phyloP scores from a whole-genome alignment of 2,797 vertebrate species.

The Cephalopachus bancanus region DNA sequence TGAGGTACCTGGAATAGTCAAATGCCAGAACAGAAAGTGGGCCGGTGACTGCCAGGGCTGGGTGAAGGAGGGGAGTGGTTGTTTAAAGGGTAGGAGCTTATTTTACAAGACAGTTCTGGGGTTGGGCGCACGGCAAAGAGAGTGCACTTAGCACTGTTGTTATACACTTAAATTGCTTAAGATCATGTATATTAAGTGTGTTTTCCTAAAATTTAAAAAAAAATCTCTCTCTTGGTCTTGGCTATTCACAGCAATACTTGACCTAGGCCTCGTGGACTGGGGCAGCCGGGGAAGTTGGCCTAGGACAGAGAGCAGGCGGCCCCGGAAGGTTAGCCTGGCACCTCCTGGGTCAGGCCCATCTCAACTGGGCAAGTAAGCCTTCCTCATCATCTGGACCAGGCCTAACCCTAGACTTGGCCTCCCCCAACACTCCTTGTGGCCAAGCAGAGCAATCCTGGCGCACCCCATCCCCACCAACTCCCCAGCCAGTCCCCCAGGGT shows the following conservation, averaged over 20 bases:
- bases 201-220: constrained; percentile 9
- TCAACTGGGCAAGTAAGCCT: constrained; percentile 12
- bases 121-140: not conserved
- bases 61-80: not conserved
- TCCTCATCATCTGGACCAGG: constrained; percentile 26
- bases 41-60: not conserved
- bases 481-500: not conserved
- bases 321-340: not conserved
- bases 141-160: not conserved
- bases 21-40: not conserved
- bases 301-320: not conserved
- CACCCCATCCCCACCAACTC: not conserved
- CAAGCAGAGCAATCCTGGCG: not conserved
- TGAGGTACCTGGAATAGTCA: not conserved
- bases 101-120: not conserved
- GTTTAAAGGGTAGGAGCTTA: not conserved
- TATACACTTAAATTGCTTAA: not conserved
- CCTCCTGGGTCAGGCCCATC: not conserved
- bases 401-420: not conserved
- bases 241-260: not conserved
- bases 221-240: not conserved
- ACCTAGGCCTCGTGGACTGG: no score
- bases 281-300: not conserved
- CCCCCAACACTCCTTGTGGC: not conserved
- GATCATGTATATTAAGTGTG: no score